These are phyloP conservation scores for Cheilosia pagana DNA, from an alignment of 2,888 invertebrate species.

Conservation along the genomic window DNA sequence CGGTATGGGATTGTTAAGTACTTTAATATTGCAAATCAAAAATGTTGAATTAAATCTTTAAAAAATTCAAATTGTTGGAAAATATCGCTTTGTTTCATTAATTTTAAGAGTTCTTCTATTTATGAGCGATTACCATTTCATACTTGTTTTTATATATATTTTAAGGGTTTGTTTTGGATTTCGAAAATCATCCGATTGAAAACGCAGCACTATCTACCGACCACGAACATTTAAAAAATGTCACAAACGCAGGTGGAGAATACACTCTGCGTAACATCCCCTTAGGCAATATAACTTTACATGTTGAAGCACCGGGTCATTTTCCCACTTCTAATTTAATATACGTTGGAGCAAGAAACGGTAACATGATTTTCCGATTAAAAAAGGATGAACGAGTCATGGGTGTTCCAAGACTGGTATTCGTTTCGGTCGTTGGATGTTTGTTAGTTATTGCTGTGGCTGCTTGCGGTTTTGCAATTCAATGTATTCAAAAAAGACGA, in stretches of 20 bases:
- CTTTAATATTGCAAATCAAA: no score
- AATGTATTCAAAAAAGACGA: slow-evolving; percentile 79
- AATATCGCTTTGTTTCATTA: no score
- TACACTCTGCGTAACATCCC: slow-evolving; percentile 79
- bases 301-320: slow-evolving; percentile 86
- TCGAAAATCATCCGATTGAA: slow-evolving; percentile 85
- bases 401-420: slow-evolving; percentile 90
- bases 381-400: slow-evolving; percentile 87
- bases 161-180: slow-evolving; percentile 86
- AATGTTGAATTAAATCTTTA: no score
- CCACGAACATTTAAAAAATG: slow-evolving; percentile 80
- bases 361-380: slow-evolving; percentile 87
- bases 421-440: slow-evolving; percentile 89
- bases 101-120: background rate
- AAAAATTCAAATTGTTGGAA: no score
- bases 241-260: slow-evolving; percentile 80
- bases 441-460: slow-evolving; percentile 79
- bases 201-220: slow-evolving; percentile 84
- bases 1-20: no score
- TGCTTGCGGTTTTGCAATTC: slow-evolving; percentile 79
- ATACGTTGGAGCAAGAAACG: slow-evolving; percentile 78
- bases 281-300: slow-evolving; percentile 84
- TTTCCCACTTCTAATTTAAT: slow-evolving; percentile 83
- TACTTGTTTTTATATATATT: background rate
- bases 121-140: background rate